Conservation (phyloP, 2,888 invertebrate species). For the Pocota personata region DNA sequence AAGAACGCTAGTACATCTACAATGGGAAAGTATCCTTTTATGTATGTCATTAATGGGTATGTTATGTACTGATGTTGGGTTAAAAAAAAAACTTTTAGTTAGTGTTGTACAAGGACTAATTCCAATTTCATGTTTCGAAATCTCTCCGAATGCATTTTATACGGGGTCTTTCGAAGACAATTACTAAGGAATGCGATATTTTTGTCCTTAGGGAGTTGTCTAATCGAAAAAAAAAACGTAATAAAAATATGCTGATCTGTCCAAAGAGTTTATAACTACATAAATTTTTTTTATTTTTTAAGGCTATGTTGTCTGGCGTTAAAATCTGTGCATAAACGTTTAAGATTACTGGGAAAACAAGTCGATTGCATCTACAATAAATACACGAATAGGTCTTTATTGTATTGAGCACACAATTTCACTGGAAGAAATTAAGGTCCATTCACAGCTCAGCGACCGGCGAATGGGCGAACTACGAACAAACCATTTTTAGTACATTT, state of each 20-base stretch:
- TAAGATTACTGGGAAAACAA: too few species aligned
- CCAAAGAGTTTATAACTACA: too few species aligned
- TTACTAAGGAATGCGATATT: not conserved
- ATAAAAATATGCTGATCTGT: not conserved
- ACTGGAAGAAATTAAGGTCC: too few species aligned
- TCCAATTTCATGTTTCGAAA: slow-evolving; percentile 58
- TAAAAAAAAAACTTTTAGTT: slow-evolving; percentile 27
- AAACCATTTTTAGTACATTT: too few species aligned
- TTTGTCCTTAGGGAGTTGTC: not conserved
- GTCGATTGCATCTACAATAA: too few species aligned
- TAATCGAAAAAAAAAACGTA: not conserved
- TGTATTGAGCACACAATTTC: too few species aligned
- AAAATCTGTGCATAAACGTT: too few species aligned
- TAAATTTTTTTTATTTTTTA: too few species aligned
- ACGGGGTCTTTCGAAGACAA: slow-evolving; percentile 8
- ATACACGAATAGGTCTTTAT: too few species aligned
- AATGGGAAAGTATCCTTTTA: slow-evolving; percentile 31
- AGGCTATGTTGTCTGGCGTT: too few species aligned
- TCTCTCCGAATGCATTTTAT: slow-evolving; percentile 52
- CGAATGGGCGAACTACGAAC: too few species aligned
- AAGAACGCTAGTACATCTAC: not conserved
- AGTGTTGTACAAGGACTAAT: slow-evolving; percentile 56
- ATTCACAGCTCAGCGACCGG: too few species aligned
- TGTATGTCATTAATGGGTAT: slow-evolving; percentile 51
- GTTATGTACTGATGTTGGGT: slow-evolving; percentile 48